Conservation (phyloP, 2,888 invertebrate genomes). For the Apotomis betuletana region DNA sequence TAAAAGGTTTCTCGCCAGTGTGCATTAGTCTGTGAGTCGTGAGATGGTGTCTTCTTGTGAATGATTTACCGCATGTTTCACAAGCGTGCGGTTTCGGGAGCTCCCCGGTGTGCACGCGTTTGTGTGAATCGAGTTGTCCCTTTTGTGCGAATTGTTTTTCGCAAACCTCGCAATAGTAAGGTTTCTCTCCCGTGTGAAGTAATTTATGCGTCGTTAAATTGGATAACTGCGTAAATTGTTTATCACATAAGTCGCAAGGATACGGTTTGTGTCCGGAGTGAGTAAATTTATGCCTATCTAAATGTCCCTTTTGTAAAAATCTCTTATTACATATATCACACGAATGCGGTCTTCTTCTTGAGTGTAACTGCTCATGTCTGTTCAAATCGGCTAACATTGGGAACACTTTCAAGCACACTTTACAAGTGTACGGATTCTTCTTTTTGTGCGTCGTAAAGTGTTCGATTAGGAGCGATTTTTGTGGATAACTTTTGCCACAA, state of each 20-base stretch:
- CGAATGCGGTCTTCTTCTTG: not conserved
- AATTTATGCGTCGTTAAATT: conserved; percentile 7
- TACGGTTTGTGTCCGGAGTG: not conserved
- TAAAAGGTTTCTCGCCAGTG: conserved; percentile 1
- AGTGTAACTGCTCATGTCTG: not conserved
- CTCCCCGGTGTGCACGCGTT: not conserved
- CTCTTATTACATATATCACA: conserved; percentile 7
- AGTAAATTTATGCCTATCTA: not conserved
- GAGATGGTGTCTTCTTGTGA: conserved; percentile 2
- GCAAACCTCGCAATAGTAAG: not conserved
- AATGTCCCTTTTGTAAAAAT: not conserved
- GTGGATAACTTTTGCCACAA: not conserved
- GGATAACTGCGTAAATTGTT: conserved; percentile 1
- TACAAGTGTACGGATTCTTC: conserved; percentile 9
- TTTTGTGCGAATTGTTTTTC: not conserved
- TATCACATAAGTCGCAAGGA: not conserved
- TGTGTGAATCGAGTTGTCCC: not conserved
- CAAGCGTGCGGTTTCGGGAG: not conserved
- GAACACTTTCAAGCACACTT: conserved; percentile 9
- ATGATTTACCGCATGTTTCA: not conserved
- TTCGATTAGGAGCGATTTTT: not conserved
- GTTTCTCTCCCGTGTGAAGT: not conserved
- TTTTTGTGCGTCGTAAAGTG: not conserved
- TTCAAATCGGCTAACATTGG: not conserved
- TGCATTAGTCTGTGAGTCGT: not conserved